A percentile compares a stretch with the other conserved stretches of the same genome.
Conservation (phyloP, 2,113 vertebrate genomes). For the Neodontobutis hainanensis region DNA sequence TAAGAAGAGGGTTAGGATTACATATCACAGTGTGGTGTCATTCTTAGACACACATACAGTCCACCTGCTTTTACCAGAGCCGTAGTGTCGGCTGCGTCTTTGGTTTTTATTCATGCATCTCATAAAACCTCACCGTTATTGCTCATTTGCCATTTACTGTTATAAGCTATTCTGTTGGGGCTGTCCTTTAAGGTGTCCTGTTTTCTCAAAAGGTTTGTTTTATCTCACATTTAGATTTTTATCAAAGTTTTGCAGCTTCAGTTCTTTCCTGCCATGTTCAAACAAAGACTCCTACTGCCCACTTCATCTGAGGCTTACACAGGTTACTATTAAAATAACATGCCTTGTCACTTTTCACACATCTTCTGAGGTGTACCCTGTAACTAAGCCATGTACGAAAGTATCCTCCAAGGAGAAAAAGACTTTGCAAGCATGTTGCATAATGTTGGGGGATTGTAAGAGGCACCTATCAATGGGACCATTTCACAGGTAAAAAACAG, state of each 20-base stretch:
- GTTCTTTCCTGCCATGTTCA: conserved; percentile 4
- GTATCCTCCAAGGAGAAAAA: conserved; percentile 7
- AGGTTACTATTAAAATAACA: conserved; percentile 64
- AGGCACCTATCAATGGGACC: conserved; percentile 2
- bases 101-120: no score
- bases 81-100: conserved; percentile 13
- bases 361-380: conserved; percentile 54
- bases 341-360: conserved; percentile 60
- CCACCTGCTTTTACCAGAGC: conserved; percentile 9
- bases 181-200: no score
- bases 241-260: no score
- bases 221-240: no score
- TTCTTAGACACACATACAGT: conserved; percentile 30
- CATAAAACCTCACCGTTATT: no score
- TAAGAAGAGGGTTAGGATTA: conserved; percentile 27
- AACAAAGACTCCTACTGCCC: conserved; percentile 21
- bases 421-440: conserved; percentile 50
- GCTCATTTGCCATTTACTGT: no score
- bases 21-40: conserved; percentile 33
- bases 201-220: no score
- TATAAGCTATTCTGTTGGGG: no score
- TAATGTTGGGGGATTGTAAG: conserved; percentile 32
- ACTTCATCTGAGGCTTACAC: conserved; percentile 36
- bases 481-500: conserved; percentile 40
- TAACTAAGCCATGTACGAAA: conserved; percentile 56